phyloP scores from a whole-genome alignment of 92 coral and sea anemone species.

The Porites divaricata region DNA sequence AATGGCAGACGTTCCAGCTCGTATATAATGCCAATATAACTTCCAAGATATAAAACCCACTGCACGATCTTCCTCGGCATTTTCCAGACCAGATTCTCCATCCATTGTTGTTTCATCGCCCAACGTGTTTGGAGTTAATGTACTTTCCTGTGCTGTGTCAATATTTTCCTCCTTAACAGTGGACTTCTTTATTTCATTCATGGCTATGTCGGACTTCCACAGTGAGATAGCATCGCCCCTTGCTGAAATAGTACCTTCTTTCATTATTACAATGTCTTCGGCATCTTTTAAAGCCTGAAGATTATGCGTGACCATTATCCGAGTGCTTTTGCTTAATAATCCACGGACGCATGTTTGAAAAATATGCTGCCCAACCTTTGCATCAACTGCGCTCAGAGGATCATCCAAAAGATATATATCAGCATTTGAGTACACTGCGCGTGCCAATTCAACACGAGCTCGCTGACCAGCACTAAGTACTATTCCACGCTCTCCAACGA shows the following conservation, averaged over 20 bases:
- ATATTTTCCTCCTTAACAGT: neutral
- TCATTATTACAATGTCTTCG: slow-evolving; percentile 26
- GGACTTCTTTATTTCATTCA: neutral
- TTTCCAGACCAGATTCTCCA: neutral
- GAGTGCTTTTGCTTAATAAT: slow-evolving; percentile 18
- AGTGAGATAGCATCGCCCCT: neutral
- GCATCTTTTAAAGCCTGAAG: neutral
- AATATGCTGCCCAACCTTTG: slow-evolving; percentile 30
- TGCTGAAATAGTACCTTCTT: slow-evolving; percentile 2
- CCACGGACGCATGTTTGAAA: slow-evolving; percentile 11
- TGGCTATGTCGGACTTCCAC: neutral
- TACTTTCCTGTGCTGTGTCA: neutral
- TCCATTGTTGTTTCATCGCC: neutral
- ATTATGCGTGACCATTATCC: slow-evolving; percentile 27
- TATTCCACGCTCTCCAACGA: slow-evolving; percentile 34
- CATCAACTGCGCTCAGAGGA: slow-evolving; percentile 40
- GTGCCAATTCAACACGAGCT: slow-evolving; percentile 39
- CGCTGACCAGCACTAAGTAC: slow-evolving; percentile 30
- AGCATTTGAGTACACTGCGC: slow-evolving; percentile 34
- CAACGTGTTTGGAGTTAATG: neutral
- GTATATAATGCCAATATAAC: neutral
- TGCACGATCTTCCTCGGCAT: slow-evolving; percentile 19
- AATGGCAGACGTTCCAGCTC: neutral
- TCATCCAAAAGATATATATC: slow-evolving; percentile 38
- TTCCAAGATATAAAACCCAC: neutral